Base-by-base conservation (phyloP, 2,888 invertebrate species). In the Brenthis ino region DNA sequence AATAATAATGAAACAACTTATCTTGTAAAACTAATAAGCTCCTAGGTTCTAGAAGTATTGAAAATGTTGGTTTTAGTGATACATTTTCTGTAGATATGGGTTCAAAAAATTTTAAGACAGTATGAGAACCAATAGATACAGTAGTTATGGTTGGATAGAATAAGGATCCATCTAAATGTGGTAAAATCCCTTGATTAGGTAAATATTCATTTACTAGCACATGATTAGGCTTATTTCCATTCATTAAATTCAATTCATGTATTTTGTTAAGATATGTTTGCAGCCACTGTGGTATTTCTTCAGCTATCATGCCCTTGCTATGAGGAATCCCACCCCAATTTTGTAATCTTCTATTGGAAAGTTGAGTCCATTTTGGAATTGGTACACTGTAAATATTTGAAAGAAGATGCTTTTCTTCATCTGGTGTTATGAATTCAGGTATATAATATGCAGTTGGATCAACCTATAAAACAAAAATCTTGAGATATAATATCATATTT, bases 291-390 rank as follows among this genome's bases (percentile, higher is more conserved):
- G 99, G 99, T 75, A 99, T 95, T 73, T 94, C 93, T 87, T 99
- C 99, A 0, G 97, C 95, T 73, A 99, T 95, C 97, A 99, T 80
- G 24, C 79, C 79, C 51, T 77, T 98, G 16, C 94, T 95, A 84
- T 98, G 98, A 0, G 99, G 99, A 67, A 98, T 93, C 0, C 99
- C 99, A 33, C 99, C 99, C 95, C 99, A 99, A 86, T 99, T 99
- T 84, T 99, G 98, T n/a, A 99, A 93, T 73, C 99, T 94, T 74
- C 99, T 94, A 83, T 98, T 96, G 24, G 96, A 95, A 54, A 99
- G 93, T 82, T 97, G 97, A 1, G 98, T 98, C 99, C 99, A 99
- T 89, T 98, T 98, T 11, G 99, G 99, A 79, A 95, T 97, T 82
- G 99, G 99, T 12, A 96, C 95, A 53, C 93, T 89, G 80, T 97